Conservation (phyloP, 1,140 invertebrate species). For the Heliconius congener region DNA sequence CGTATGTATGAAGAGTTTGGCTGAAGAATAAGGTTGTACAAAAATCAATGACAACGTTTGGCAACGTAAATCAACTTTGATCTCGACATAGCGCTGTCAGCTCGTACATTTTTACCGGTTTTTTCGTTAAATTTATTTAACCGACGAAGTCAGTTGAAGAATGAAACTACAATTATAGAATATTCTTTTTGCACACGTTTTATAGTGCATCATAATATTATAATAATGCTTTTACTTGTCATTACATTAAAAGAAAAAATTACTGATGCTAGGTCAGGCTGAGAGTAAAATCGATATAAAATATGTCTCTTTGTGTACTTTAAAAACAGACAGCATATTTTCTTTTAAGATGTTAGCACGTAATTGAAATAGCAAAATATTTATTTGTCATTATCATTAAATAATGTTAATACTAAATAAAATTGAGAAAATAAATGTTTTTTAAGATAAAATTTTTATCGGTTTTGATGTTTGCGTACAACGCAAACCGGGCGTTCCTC, state of each 20-base stretch:
- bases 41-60: slow-evolving; percentile 53
- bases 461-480: slow-evolving; percentile 24
- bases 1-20: slow-evolving; percentile 24
- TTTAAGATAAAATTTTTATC: not conserved
- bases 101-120: slow-evolving; percentile 17
- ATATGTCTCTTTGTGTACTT: not conserved
- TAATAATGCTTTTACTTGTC: not conserved
- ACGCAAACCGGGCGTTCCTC: slow-evolving; percentile 15
- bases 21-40: slow-evolving; percentile 37
- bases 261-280: not conserved
- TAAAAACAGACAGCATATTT: not conserved
- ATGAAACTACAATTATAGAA: not conserved
- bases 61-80: slow-evolving; percentile 36
- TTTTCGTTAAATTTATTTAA: not conserved
- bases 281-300: not conserved
- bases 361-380: not conserved
- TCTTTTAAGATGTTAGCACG: not conserved
- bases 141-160: not conserved
- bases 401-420: not conserved
- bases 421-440: not conserved
- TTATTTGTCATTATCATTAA: not conserved
- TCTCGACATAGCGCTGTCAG: slow-evolving; percentile 31
- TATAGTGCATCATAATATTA: not conserved
- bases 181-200: not conserved
- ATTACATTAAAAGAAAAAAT: not conserved